Conservation (phyloP, 2,113 vertebrate genomes). For the Pteruthius melanotis region DNA sequence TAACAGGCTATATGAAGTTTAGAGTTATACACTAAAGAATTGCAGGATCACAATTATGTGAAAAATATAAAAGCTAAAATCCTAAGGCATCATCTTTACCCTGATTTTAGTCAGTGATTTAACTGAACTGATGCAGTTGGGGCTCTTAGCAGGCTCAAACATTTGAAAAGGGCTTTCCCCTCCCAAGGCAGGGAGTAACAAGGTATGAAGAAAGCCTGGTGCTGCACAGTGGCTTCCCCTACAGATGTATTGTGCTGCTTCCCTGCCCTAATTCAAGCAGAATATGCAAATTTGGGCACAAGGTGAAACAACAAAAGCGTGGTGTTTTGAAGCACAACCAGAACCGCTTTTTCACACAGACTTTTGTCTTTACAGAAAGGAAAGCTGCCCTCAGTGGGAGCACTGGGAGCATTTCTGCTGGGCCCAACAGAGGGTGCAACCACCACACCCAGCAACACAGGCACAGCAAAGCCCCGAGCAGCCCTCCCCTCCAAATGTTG, state of each 20-base stretch:
- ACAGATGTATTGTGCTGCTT: background rate
- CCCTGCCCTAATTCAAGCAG: background rate
- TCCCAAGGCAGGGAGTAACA: background rate
- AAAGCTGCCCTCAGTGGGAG: background rate
- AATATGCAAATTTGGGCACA: background rate
- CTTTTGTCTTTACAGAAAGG: background rate
- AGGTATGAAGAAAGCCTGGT: background rate
- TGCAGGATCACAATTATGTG: background rate
- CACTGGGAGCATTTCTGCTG: background rate
- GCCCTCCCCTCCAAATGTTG: background rate
- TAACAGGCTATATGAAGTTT: background rate
- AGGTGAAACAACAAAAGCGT: background rate
- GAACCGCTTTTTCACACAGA: background rate
- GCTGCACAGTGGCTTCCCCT: background rate
- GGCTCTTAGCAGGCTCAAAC: background rate
- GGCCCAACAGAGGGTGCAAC: background rate
- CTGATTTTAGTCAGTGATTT: background rate
- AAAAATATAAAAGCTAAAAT: background rate
- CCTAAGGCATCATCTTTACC: background rate
- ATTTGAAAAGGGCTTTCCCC: background rate
- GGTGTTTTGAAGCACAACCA: background rate
- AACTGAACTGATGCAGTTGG: background rate
- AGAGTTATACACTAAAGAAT: background rate
- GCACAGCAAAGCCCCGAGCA: background rate
- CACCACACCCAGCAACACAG: fast-evolving